Conservation (phyloP, 2,888 invertebrate species). For the Chrysolina oricalcia region DNA sequence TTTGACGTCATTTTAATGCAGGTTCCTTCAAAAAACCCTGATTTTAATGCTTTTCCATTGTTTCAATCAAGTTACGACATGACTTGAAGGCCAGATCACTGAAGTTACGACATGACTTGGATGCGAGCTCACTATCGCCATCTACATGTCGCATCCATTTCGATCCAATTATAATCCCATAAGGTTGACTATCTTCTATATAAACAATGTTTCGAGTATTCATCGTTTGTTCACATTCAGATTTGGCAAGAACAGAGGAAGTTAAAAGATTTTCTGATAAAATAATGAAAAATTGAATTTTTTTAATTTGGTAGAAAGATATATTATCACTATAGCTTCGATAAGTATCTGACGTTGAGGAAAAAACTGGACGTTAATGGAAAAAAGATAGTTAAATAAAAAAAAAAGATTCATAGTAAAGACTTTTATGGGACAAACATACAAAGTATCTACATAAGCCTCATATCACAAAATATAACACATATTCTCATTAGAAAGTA, state of each 20-base stretch:
- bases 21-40: too few relatives aligned
- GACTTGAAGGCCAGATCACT: too few relatives aligned
- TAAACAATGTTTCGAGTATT: too few relatives aligned
- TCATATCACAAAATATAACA: slow-evolving; percentile 47
- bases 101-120: too few relatives aligned
- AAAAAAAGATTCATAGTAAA: slow-evolving; percentile 37
- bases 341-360: neutral
- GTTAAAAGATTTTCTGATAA: neutral
- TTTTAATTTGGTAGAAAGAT: neutral
- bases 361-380: slow-evolving; percentile 18
- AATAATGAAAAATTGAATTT: neutral
- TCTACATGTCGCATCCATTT: too few relatives aligned
- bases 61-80: too few relatives aligned
- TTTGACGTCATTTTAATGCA: too few relatives aligned
- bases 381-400: slow-evolving; percentile 51
- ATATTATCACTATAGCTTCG: neutral
- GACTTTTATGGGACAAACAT: slow-evolving; percentile 40
- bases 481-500: slow-evolving; percentile 39
- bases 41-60: too few relatives aligned
- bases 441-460: neutral
- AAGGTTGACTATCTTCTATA: too few relatives aligned
- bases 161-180: too few relatives aligned
- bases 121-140: too few relatives aligned
- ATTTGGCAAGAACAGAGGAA: neutral
- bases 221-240: neutral